Evolutionary conservation across 2,888 invertebrate species (phyloP), one percentile per base, ranked within the genome.

Genomic region (Drosophila stalkeri): DNA sequence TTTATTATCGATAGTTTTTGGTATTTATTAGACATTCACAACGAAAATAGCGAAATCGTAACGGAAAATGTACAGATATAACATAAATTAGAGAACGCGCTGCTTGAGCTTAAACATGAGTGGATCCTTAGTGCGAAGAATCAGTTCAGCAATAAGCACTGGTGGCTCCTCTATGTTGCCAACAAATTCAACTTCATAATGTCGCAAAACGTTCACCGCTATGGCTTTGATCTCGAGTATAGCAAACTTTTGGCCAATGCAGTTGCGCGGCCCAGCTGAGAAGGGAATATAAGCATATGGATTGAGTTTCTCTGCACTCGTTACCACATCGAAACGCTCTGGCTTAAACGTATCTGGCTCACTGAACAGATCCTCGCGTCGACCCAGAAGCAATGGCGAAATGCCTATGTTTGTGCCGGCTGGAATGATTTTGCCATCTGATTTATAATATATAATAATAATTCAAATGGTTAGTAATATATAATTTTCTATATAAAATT

Each of bases 181-280:
- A 0, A 83, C 85, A 77, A 89, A 91, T 23, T 90, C 89, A 3
- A 93, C 66, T 62, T 91, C 89, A 61, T 87, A 93, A 68, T 92
- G 83, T 16, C 92, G 81, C 56, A 93, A 69, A 2, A 93, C 89
- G 82, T 93, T 93, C 0, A 91, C 81, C 5, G 91, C 84, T 27
- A 92, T 80, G 8, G 91, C 90, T 74, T 93, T 93, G 6, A 92
- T 91, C 81, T 93, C 93, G 33, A 93, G 66, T 77, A 93, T 88
- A 35, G 93, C 93, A 62, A 93, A 93, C 67, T 92, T 92, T 68
- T 93, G 93, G 1, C 93, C 93, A 77, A 93, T 93, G 68, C 93
- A 93, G 76, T 93, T 93, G 7, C 93, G 91, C 11, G 93, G 86
- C 0, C 93, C 93, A 0, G 93, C 93, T 18, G 92, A 92, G 55